Evolutionary conservation across 2,797 vertebrate genomes (phyloP).

Genomic region (Onychomys torridus): DNA sequence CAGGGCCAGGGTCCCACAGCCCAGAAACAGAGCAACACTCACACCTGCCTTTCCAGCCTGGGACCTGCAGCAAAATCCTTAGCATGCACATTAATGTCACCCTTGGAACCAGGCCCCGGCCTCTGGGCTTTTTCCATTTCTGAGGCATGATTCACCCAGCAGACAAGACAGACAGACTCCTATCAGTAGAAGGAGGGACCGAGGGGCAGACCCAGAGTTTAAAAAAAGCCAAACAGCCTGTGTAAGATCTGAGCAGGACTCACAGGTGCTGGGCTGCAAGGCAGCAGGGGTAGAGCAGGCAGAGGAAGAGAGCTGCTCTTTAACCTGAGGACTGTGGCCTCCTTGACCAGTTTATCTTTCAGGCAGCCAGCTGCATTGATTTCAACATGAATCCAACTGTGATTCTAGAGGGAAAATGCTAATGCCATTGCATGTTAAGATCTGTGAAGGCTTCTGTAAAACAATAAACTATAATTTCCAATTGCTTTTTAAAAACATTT

Average conservation of each 20-base stretch:
- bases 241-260: not conserved
- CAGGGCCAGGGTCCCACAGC: not conserved
- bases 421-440: not conserved
- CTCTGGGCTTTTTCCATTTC: conserved; percentile 58
- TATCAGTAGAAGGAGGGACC: not conserved
- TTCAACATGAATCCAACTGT: not conserved
- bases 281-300: not conserved
- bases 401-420: conserved; percentile 21
- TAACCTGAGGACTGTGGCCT: rapidly evolving
- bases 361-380: not conserved
- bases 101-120: conserved; percentile 4
- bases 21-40: not conserved
- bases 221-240: conserved; percentile 29
- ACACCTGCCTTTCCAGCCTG: not conserved
- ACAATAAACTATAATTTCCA: not conserved
- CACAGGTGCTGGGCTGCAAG: not conserved
- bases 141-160: conserved; percentile 69
- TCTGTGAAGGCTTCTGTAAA: conserved; percentile 19
- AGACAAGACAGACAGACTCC: conserved; percentile 70
- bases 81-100: not conserved
- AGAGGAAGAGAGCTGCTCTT: not conserved
- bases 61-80: not conserved
- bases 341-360: not conserved
- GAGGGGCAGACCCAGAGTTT: not conserved
- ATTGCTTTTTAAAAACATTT: not conserved